Base-by-base conservation (phyloP, 2,797 vertebrate species). In the Dipus sagitta region DNA sequence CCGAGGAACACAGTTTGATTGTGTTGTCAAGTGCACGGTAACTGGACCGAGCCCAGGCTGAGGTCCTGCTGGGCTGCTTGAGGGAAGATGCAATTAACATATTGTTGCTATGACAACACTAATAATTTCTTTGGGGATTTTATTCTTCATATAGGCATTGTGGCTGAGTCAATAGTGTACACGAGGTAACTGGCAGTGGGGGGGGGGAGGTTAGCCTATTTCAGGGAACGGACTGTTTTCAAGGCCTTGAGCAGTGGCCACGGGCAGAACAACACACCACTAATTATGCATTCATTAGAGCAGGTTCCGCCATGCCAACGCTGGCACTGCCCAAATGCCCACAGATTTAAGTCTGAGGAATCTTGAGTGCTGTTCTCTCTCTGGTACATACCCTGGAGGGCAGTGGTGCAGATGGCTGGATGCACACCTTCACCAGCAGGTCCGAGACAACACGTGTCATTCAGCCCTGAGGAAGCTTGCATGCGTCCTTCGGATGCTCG, bases 21-120 rank as follows among this genome's bases (percentile, higher is more conserved):
- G 67, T 68, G 34, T 91, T 83, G 79, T 32, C 34, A 89, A 76
- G 85, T 21, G 32, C 89, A 23, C 13, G 38, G 47, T 86, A 84
- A 87, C 80, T 62, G 80, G 84, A 86, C 86, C 60, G 67, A 52
- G 42, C 14, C 28, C 0, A 0, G 76, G 47, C 18, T 3, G 64
- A 84, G 89, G 92, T 89, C 91, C 93, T 72, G 84, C 90, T 32
- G 86, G 93, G 93, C 71, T 47, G 60, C 81, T 94, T 94, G 76
- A 34, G 84, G 86, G 70, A 88, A 92, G 91, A 60, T 20, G 1
- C 75, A 76, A 92, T 97, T 95, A 97, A 84, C 95, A 96, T 95
- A 79, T 64, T 93, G 96, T 97, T 96, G 94, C 95, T 60, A 96
- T 96, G 96, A 88, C 96, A 94, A 96, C 94, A 17, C 77, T 88